Percentiles rank a stretch among this genome's conserved stretches.
Evolutionary conservation across 2,797 vertebrate species (phyloP).

Genomic region (Megaceryle alcyon): DNA sequence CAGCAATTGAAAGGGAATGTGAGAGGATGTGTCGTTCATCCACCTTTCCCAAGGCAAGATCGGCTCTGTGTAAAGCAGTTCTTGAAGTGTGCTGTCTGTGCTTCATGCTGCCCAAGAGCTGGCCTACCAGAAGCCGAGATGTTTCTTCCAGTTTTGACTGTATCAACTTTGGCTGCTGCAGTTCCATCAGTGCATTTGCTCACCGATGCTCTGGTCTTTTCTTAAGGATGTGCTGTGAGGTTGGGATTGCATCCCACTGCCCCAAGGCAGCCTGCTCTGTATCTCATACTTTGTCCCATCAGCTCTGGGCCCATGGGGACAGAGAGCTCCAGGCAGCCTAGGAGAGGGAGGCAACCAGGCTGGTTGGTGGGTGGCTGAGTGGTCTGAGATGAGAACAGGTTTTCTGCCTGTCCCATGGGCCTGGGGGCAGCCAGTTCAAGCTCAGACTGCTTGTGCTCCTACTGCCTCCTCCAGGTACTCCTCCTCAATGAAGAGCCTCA

Average conservation of each 20-base stretch:
- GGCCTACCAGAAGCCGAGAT: neutral
- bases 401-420: neutral
- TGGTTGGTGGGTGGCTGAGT: neutral
- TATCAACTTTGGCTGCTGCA: neutral
- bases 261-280: neutral
- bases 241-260: neutral
- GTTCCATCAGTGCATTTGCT: neutral
- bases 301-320: neutral
- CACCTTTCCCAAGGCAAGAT: neutral
- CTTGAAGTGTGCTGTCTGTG: neutral
- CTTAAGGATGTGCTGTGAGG: neutral
- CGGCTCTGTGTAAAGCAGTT: neutral
- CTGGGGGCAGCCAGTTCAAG: neutral
- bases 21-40: neutral
- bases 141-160: neutral
- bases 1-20: neutral
- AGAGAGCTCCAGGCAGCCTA: neutral
- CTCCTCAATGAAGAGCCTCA: constrained; percentile 92
- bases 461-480: constrained; percentile 85
- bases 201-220: neutral
- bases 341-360: neutral
- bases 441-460: neutral
- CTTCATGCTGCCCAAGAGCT: neutral
- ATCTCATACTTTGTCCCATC: neutral
- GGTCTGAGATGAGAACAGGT: neutral